Base-by-base conservation (phyloP, 2,888 invertebrate species). In the Vesta saturnalis region DNA sequence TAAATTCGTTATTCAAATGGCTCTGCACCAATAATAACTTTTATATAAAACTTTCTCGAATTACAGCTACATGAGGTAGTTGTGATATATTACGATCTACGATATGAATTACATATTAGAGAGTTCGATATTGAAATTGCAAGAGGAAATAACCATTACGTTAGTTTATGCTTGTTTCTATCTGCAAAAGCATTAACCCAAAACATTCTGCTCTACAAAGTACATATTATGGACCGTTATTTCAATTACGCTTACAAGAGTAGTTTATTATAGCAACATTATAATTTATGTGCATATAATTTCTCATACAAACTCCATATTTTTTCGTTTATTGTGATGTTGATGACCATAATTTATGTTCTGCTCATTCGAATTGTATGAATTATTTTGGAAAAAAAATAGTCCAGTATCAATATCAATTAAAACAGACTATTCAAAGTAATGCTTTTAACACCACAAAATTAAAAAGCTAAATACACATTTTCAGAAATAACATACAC, bases 121-220 rank as follows among this genome's bases (percentile, higher is more conserved):
- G 16, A 52, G 59, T 59, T 59, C 64, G 64, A 64, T 64, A 61
- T 61, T 61, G 60, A 61, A 52, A 57, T 22, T 67, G 60, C 61
- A 67, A 55, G 59, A 68, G 68, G 68, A 68, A 68, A 64, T 68
- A 59, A 57, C 68, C 68, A 68, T 68, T 68, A 68, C 54, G 21
- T 23, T 68, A 43, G 64, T 68, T 68, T 68, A 68, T 68, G 68
- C 43, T 46, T 55, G 63, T 21, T 64, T 23, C 47, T 60, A 63
- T 60, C 64, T 68, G 49, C 54, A 52, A 55, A 68, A 64, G 64
- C 68, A 68, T 68, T 68, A 68, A 60, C 64, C 64, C 64, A 56
- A 68, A 68, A 68, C 60, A 68, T 68, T 68, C 68, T 64, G 68
- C 64, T 55, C 46, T 64, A 63, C 60, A 64, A 68, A 68, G 60